A percentile compares a stretch with the other conserved stretches of the same genome.
Evolutionary conservation across 2,888 invertebrate genomes (phyloP).

Genomic region (Eupithecia subfuscata): DNA sequence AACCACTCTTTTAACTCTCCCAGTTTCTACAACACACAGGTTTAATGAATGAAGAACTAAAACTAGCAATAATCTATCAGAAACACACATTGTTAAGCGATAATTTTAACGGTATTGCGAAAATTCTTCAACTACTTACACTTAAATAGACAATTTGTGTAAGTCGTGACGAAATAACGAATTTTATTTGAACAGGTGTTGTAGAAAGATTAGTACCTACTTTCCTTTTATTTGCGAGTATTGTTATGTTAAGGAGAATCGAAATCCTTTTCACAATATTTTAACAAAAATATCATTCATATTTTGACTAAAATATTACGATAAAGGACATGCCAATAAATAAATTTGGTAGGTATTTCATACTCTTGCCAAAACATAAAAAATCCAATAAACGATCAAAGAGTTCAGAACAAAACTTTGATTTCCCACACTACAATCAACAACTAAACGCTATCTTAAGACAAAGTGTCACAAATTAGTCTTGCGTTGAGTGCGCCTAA

Average conservation of each 20-base stretch:
- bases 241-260: neutral
- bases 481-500: constrained; percentile 65
- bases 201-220: neutral
- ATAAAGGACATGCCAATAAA: neutral
- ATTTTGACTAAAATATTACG: neutral
- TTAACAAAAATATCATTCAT: neutral
- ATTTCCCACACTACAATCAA: constrained; percentile 9
- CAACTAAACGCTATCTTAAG: constrained; percentile 46
- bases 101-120: constrained; percentile 34
- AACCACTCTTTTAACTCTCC: constrained; percentile 71
- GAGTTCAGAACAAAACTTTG: constrained; percentile 6
- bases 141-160: constrained; percentile 46
- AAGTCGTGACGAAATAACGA: constrained; percentile 59
- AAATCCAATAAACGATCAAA: neutral
- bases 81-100: constrained; percentile 40
- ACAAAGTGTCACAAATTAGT: constrained; percentile 66
- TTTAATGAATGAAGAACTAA: constrained; percentile 44
- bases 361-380: neutral
- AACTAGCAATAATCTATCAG: constrained; percentile 39
- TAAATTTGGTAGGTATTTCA: neutral
- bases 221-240: neutral
- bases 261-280: neutral
- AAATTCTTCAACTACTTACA: constrained; percentile 39
- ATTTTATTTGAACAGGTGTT: constrained; percentile 50
- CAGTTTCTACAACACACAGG: constrained; percentile 43